These are phyloP conservation scores for Aphaenogaster rudis DNA, from an alignment of 1,140 invertebrate genomes.

Conservation along the genomic window DNA sequence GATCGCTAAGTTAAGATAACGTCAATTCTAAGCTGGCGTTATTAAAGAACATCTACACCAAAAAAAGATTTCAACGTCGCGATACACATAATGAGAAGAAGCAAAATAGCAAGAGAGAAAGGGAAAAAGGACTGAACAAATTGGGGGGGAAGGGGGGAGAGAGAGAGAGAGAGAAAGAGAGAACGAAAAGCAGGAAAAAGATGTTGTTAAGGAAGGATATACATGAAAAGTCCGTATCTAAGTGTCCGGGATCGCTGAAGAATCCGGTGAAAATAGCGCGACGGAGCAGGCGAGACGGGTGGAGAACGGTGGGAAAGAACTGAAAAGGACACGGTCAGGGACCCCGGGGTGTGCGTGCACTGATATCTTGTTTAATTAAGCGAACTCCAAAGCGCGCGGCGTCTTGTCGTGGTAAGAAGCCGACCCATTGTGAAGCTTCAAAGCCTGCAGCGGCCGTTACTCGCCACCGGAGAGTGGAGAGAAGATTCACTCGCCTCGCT, in stretches of 20 bases:
- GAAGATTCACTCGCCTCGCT: conserved; percentile 6
- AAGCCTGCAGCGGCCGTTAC: conserved; percentile 59
- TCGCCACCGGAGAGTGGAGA: conserved; percentile 40
- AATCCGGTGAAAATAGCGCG: conserved; percentile 54
- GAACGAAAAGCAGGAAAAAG: conserved; percentile 53
- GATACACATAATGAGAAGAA: neutral
- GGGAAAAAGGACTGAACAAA: neutral
- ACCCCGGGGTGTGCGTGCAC: conserved; percentile 72
- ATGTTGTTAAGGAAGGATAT: conserved; percentile 74
- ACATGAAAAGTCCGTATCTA: conserved; percentile 75
- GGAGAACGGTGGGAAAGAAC: conserved; percentile 62
- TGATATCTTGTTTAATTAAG: conserved; percentile 83
- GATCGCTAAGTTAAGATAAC: conserved; percentile 38
- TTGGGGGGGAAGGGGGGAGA: neutral
- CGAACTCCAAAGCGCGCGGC: conserved; percentile 73
- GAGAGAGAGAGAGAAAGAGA: conserved; percentile 22
- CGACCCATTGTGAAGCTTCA: conserved; percentile 71
- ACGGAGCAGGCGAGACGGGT: neutral
- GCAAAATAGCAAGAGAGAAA: neutral
- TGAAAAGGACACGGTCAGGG: conserved; percentile 64
- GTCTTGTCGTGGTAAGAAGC: conserved; percentile 74
- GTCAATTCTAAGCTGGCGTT: conserved; percentile 17
- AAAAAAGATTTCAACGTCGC: neutral
- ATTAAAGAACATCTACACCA: conserved; percentile 35
- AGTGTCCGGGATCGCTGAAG: conserved; percentile 68